A percentile compares a stretch with the other conserved stretches of the same genome.
Conservation (phyloP, 1,140 invertebrate genomes). For the Eriocheir sinensis region DNA sequence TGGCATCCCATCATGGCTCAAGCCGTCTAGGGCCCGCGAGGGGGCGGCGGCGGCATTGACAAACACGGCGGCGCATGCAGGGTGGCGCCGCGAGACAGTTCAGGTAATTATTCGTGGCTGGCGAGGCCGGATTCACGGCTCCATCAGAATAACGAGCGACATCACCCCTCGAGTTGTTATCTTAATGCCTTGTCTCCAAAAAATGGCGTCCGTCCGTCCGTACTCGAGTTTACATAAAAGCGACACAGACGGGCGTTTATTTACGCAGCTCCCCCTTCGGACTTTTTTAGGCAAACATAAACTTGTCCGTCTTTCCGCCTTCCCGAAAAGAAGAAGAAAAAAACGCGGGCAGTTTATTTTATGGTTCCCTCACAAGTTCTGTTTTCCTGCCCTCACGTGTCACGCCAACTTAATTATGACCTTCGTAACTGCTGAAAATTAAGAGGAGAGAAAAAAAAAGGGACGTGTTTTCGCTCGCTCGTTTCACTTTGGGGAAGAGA, state of each 20-base stretch:
- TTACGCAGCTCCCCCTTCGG: neutral
- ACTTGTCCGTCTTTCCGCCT: neutral
- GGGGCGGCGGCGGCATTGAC: neutral
- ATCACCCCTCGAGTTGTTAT: neutral
- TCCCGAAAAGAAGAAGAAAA: neutral
- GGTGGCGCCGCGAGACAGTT: neutral
- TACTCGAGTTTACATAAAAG: neutral
- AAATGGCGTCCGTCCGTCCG: neutral
- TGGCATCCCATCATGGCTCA: constrained; percentile 11
- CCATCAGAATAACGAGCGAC: neutral
- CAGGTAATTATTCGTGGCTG: neutral
- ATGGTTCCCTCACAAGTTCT: constrained; percentile 13
- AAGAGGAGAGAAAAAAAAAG: neutral
- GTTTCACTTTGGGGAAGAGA: constrained; percentile 18
- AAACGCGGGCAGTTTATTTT: constrained; percentile 25
- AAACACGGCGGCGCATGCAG: neutral
- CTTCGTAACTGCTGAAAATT: constrained; percentile 3
- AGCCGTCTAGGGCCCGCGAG: neutral
- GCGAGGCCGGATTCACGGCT: neutral
- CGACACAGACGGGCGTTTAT: constrained; percentile 1
- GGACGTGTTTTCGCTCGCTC: neutral
- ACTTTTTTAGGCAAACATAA: neutral
- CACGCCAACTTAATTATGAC: constrained; percentile 24
- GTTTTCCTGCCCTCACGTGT: constrained; percentile 12
- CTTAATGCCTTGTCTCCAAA: neutral